Base-by-base conservation (phyloP, 2,113 vertebrate species). In the Pavo muticus region DNA sequence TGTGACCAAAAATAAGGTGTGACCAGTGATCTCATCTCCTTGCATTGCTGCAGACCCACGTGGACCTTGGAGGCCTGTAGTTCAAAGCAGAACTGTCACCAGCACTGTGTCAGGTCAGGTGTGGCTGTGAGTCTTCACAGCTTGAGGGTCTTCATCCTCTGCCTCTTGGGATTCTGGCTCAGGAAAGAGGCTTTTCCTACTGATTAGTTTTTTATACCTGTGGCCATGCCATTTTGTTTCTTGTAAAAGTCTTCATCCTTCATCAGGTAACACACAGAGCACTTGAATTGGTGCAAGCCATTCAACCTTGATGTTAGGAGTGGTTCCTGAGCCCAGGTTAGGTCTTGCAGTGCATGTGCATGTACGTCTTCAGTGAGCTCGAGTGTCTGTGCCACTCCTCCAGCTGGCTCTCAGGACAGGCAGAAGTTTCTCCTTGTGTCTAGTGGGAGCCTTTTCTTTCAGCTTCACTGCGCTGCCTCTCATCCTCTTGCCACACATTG, bases 381-480 rank as follows among this genome's bases (percentile, higher is more conserved):
- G 16, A 35, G n/a, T 70, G 10, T 47, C 45, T 60, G 44, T 39
- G 47, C 4, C 15, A 14, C 20, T 59, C 32, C 59, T 63, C 20
- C 24, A 14, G 6, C 27, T 12, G 17, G 25, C 8, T 63, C 42
- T 75, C 0, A 0, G 37, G 16, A 6, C 18, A 2, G 21, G 1
- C 14, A 20, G 32, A 72, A 32, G 3, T n/a, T 80, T 70, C 27
- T 73, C 8, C 27, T 52, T 37, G 11, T 16, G 24, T 83, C 11
- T 8, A 25, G 4, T 9, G 25, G 47, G 35, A 91, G 24, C 8
- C 4, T 60, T 54, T 45, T 56, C 7, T 68, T 74, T 84, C 39
- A 68, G 42, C n/a, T 84, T 0, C n/a, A 72, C n/a, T 9, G 25
- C 4, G 4, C 10, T 40, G 29, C 57, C 50, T 14, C 18, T 73